Evolutionary conservation across 2,797 vertebrate species (phyloP), one percentile per base, ranked within the genome.

Genomic region (Columba guinea): DNA sequence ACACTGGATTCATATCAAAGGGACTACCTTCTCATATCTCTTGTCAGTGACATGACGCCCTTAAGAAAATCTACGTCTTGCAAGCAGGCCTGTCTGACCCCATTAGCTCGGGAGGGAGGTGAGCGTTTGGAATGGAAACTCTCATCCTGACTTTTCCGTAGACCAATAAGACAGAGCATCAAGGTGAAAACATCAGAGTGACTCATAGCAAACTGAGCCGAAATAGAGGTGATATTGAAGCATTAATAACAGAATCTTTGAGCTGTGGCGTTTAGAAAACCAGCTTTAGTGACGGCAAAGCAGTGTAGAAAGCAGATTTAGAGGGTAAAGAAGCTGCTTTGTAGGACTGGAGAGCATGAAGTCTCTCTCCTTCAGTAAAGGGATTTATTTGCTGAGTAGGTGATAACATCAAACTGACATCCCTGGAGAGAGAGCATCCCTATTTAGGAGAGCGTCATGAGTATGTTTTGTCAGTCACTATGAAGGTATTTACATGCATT

Each of bases 401-500:
- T 80, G 87, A 94, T 91, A 94, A 94, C 71, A 95, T 90, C 90
- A 74, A 77, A 70, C 56, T 62, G 84, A 94, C 90, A 95, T 27
- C 28, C 70, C 65, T 82, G 78, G 75, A 87, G 53, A 83, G 76
- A 56, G 60, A 93, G 62, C 88, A 93, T 94, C 77, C 94, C 84
- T 58, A 78, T 91, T 95, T 95, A 89, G 94, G 91, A 80, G 28
- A 87, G 71, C 2, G 2, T 89, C 90, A 90, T 0, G 1, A 89
- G 86, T 41, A 30, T 95, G 90, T 87, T 96, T 93, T 89, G 83
- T 84, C 76, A 94, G 93, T 89, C 94, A 1, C 91, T 95, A 83
- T 89, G 90, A 94, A 96, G 91, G 91, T 77, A 95, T 96, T 96
- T 87, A 71, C 94, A 94, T 85, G 80, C 60, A 68, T 97, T 90